Evolutionary conservation across 2,888 invertebrate genomes (phyloP).

Genomic region (Phyto melanocephala): DNA sequence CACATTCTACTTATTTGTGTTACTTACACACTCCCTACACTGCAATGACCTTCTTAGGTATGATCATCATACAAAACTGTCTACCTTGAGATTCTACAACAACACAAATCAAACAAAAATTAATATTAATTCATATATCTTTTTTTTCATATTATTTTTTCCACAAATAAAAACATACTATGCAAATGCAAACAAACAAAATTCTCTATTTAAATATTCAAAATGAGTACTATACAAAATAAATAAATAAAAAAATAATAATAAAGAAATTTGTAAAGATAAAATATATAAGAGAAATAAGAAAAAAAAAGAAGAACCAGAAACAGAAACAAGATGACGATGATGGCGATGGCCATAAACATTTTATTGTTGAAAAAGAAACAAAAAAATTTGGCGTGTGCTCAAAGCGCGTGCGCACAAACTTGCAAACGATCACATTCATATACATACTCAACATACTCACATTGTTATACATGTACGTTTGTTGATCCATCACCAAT

Average conservation of each 20-base stretch:
- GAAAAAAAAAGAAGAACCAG: slow-evolving; percentile 18
- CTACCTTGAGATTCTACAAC: slow-evolving; percentile 25
- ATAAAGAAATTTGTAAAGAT: neutral
- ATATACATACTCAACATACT: neutral
- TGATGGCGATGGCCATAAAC: slow-evolving; percentile 11
- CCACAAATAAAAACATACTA: neutral
- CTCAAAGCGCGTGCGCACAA: slow-evolving; percentile 60
- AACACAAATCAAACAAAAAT: slow-evolving; percentile 22
- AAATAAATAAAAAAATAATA: neutral
- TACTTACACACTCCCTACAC: neutral
- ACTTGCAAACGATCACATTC: slow-evolving; percentile 9
- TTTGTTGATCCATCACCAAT: slow-evolving; percentile 12
- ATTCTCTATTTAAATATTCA: slow-evolving; percentile 44
- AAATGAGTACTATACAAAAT: slow-evolving; percentile 15
- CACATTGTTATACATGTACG: neutral
- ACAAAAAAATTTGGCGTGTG: slow-evolving; percentile 55
- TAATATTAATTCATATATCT: slow-evolving; percentile 24
- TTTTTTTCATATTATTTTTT: neutral
- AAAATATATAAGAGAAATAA: slow-evolving; percentile 17
- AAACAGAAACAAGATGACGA: slow-evolving; percentile 18
- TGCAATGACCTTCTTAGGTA: slow-evolving; percentile 25
- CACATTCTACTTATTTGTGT: no score
- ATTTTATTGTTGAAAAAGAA: slow-evolving; percentile 5
- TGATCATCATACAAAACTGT: neutral
- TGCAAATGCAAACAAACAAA: slow-evolving; percentile 29